phyloP scores from a whole-genome alignment of 2,797 vertebrate genomes.

The Thalassophryne amazonica region DNA sequence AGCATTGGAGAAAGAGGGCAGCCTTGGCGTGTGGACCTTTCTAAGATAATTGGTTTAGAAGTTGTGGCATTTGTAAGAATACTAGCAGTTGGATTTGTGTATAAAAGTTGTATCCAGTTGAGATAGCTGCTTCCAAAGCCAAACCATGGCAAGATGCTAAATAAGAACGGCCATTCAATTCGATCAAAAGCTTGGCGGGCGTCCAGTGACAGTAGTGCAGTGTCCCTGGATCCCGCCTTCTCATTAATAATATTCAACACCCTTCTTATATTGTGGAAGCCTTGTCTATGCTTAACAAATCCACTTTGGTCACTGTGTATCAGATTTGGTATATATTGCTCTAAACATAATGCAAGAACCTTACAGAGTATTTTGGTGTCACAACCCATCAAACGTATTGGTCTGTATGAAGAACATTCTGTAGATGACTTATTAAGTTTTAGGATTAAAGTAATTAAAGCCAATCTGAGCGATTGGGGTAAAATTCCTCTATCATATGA shows the following conservation, averaged over 20 bases:
- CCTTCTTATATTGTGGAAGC: background rate
- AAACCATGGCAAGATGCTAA: background rate
- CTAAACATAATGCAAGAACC: no score
- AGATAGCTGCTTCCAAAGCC: background rate
- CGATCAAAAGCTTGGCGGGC: background rate
- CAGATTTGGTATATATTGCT: background rate
- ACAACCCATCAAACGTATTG: no score
- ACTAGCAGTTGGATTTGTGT: background rate
- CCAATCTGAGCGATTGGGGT: no score
- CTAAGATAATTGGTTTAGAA: background rate
- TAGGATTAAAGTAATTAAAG: no score
- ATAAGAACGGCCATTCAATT: background rate
- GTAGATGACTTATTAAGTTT: no score
- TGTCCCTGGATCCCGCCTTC: background rate
- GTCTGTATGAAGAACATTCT: no score
- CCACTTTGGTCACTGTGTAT: background rate
- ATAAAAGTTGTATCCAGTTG: background rate
- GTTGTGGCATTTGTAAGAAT: background rate
- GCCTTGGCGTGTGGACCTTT: background rate
- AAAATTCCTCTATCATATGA: no score
- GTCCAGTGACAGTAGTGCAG: background rate
- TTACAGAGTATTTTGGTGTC: no score
- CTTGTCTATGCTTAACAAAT: background rate
- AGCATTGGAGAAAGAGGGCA: background rate
- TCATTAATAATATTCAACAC: background rate